Percentiles rank a stretch among this genome's conserved stretches.
Conservation (phyloP, 1,140 invertebrate genomes). For the Brachionus rubens region DNA sequence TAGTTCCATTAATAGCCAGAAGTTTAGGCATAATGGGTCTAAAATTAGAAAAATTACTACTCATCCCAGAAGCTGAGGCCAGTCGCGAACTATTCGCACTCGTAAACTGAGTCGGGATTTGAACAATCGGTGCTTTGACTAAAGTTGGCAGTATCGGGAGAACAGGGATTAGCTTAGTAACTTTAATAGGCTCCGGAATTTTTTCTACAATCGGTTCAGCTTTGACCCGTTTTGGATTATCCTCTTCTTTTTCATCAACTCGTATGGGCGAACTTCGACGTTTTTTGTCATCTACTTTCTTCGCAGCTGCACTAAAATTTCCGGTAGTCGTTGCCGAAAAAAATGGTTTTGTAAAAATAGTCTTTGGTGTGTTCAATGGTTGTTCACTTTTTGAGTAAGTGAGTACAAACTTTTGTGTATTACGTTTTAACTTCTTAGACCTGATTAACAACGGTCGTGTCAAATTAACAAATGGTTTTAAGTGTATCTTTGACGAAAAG, state of each 20-base stretch:
- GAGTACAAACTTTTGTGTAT: neutral
- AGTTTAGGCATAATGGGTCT: conserved; percentile 38
- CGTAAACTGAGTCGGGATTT: conserved; percentile 5
- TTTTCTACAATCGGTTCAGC: neutral
- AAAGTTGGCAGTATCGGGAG: neutral
- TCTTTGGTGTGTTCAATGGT: neutral
- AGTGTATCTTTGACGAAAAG: neutral
- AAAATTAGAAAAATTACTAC: neutral
- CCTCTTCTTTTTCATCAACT: neutral
- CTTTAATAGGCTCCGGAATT: neutral
- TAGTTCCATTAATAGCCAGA: neutral
- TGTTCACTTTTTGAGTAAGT: neutral
- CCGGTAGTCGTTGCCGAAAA: conserved; percentile 1
- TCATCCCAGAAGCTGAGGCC: conserved; percentile 21
- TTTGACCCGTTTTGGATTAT: neutral
- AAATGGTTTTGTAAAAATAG: conserved; percentile 28
- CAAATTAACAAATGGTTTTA: conserved; percentile 42
- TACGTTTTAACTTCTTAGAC: conserved; percentile 22
- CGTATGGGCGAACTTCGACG: neutral
- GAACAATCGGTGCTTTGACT: conserved; percentile 21
- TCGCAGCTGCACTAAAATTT: conserved; percentile 2
- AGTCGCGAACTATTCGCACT: conserved; percentile 17
- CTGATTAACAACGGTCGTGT: conserved; percentile 17
- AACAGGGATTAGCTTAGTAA: neutral
- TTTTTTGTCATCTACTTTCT: conserved; percentile 5